These are phyloP conservation scores for Idaea biselata DNA, from an alignment of 2,888 invertebrate genomes.

Conservation along the genomic window DNA sequence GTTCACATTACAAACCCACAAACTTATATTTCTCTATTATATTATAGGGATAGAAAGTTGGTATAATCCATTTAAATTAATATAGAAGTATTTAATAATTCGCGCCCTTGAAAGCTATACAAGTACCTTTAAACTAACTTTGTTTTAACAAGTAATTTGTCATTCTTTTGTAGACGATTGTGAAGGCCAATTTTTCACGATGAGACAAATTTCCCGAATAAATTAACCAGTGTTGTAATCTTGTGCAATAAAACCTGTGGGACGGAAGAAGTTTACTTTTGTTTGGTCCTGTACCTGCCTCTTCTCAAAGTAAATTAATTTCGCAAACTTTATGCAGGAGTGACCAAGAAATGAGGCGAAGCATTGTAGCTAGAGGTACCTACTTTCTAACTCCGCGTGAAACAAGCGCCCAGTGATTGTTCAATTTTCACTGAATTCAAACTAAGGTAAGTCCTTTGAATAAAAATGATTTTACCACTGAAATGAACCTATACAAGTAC, in stretches of 20 bases:
- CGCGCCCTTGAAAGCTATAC: slow-evolving; percentile 66
- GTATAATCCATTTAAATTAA: too few species aligned
- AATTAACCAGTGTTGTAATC: slow-evolving; percentile 76
- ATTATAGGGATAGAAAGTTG: too few species aligned
- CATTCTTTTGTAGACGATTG: slow-evolving; percentile 78
- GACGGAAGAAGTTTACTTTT: slow-evolving; percentile 39
- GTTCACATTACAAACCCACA: too few species aligned
- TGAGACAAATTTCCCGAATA: slow-evolving; percentile 78
- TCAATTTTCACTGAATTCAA: slow-evolving; percentile 22
- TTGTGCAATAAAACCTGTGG: slow-evolving; percentile 57
- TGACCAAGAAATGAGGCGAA: slow-evolving; percentile 28
- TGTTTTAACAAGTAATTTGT: slow-evolving; percentile 74
- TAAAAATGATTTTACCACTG: slow-evolving; percentile 20
- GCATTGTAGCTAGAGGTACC: slow-evolving; percentile 22
- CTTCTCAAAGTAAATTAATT: slow-evolving; percentile 35
- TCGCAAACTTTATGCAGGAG: slow-evolving; percentile 31
- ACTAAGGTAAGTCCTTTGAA: slow-evolving; percentile 21
- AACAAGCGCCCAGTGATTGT: slow-evolving; percentile 31
- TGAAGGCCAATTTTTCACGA: slow-evolving; percentile 73
- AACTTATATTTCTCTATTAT: too few species aligned
- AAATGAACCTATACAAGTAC: too few species aligned
- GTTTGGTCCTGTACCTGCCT: slow-evolving; percentile 37
- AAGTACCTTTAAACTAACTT: slow-evolving; percentile 72
- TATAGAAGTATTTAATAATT: slow-evolving; percentile 59
- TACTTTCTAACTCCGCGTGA: slow-evolving; percentile 27